phyloP scores from a whole-genome alignment of 2,888 invertebrate genomes.

The Noctua janthe region DNA sequence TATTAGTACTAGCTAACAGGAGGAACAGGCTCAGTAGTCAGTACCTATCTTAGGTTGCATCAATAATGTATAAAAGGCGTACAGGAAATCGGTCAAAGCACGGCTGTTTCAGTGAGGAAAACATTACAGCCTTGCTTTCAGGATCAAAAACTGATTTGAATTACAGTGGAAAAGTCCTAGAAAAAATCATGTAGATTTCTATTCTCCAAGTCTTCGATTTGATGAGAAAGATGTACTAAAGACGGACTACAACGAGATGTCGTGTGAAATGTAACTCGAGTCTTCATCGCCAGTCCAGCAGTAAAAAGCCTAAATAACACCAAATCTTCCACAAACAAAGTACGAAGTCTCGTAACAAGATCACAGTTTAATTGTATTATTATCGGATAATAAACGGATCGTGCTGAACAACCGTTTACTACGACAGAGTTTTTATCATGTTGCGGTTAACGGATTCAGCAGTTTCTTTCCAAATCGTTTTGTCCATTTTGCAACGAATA shows the following conservation, averaged over 20 bases:
- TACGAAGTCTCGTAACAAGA: background rate
- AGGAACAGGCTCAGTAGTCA: background rate
- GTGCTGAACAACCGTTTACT: slow-evolving; percentile 12
- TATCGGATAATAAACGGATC: slow-evolving; percentile 3
- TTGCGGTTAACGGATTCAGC: slow-evolving; percentile 23
- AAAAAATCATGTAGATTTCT: background rate
- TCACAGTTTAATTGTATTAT: slow-evolving; percentile 14
- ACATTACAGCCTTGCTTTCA: background rate
- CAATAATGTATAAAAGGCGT: background rate
- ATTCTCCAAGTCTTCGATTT: background rate
- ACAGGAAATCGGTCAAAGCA: background rate
- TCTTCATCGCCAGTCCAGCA: background rate
- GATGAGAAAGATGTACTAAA: background rate
- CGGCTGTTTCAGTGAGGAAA: background rate
- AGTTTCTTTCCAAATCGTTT: slow-evolving; percentile 9
- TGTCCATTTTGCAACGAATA: slow-evolving; percentile 8
- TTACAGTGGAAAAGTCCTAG: background rate
- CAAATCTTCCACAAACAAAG: background rate
- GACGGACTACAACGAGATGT: background rate
- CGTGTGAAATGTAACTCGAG: background rate
- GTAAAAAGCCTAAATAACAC: background rate
- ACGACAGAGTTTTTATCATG: background rate
- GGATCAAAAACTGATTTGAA: background rate
- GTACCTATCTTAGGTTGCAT: background rate
- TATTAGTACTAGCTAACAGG: background rate